Percentiles rank a stretch among this genome's conserved stretches.
Evolutionary conservation across 2,113 vertebrate genomes (phyloP).

Genomic region (Silurus asotus): DNA sequence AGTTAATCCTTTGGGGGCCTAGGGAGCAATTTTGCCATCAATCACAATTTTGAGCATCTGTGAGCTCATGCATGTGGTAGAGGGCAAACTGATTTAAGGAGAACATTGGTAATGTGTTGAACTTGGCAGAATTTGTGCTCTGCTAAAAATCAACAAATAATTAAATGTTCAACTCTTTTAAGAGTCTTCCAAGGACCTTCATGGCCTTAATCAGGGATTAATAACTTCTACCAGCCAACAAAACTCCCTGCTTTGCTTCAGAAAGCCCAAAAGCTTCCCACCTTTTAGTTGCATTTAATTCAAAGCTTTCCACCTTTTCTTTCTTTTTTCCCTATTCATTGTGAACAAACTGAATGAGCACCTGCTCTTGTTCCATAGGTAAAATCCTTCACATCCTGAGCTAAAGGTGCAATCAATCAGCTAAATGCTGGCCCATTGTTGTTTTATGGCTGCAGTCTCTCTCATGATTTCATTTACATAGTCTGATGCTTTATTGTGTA

Average conservation of each 20-base stretch:
- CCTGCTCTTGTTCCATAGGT: slow-evolving; percentile 15
- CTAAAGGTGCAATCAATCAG: slow-evolving; percentile 25
- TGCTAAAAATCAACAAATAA: not conserved
- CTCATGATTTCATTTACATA: not conserved
- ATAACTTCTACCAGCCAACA: slow-evolving; percentile 38
- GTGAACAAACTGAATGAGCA: slow-evolving; percentile 8
- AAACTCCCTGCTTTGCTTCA: slow-evolving; percentile 7
- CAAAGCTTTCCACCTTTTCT: slow-evolving; percentile 7
- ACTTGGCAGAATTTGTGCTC: not conserved
- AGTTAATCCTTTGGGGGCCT: not conserved
- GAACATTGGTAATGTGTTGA: not conserved
- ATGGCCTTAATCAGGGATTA: slow-evolving; percentile 40
- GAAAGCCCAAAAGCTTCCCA: not conserved
- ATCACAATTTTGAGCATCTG: not conserved
- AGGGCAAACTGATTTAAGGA: not conserved
- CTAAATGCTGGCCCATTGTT: slow-evolving; percentile 2
- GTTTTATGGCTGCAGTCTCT: not conserved
- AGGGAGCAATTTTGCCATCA: not conserved
- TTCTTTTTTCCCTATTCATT: not conserved
- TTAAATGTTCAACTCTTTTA: not conserved
- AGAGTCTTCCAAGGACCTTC: not conserved
- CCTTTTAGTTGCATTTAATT: slow-evolving; percentile 17
- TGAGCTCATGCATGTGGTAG: not conserved
- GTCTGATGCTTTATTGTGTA: not conserved
- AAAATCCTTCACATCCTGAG: not conserved